phyloP scores from a whole-genome alignment of 2,888 invertebrate species.

The Dryobotodes eremita region DNA sequence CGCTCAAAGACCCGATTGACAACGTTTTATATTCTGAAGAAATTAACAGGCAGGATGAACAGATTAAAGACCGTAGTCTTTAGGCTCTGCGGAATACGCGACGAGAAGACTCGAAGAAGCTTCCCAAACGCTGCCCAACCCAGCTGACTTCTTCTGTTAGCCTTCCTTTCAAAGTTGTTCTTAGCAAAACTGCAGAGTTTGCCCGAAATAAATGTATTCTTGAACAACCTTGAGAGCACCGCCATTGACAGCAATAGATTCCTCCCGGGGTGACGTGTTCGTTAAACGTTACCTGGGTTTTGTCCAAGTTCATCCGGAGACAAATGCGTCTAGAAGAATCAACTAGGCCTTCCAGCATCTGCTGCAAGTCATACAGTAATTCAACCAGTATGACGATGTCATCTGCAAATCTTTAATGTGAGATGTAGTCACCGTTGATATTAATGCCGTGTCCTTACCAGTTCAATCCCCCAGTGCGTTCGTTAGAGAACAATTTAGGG shows the following conservation, averaged over 20 bases:
- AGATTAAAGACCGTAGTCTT: too few relatives aligned
- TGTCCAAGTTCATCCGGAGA: too few relatives aligned
- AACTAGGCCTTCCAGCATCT: not conserved
- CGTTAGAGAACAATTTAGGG: not conserved
- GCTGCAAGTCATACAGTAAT: not conserved
- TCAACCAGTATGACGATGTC: not conserved
- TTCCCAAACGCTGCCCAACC: not conserved
- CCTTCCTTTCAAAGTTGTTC: too few relatives aligned
- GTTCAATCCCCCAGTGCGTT: not conserved
- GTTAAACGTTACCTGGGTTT: not conserved
- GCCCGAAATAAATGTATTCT: too few relatives aligned
- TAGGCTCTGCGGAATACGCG: not conserved
- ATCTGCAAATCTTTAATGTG: not conserved
- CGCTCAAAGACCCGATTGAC: not conserved
- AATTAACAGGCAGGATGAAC: not conserved
- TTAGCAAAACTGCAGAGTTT: too few relatives aligned
- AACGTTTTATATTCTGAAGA: not conserved
- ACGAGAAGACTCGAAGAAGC: too few relatives aligned
- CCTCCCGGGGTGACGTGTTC: too few relatives aligned
- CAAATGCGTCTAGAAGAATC: too few relatives aligned
- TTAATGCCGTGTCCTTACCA: not conserved
- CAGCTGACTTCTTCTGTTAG: too few relatives aligned
- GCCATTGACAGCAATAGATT: too few relatives aligned
- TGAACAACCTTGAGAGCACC: too few relatives aligned
- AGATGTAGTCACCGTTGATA: not conserved